Base-by-base conservation (phyloP, 2,888 invertebrate species). In the Lasioglossum morio region DNA sequence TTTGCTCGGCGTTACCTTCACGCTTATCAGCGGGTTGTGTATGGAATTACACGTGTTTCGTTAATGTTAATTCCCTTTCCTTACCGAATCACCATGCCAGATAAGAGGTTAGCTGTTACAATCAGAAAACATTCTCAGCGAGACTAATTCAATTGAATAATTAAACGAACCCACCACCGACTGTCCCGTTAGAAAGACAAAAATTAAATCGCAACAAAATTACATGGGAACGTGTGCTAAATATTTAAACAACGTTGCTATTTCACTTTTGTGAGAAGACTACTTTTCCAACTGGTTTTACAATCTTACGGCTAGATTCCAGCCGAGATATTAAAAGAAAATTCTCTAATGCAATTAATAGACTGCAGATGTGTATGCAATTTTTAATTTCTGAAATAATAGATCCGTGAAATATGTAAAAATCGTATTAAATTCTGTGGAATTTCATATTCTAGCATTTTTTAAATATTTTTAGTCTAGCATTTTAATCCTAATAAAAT, bases 21-120 rank as follows among this genome's bases (percentile, higher is more conserved):
- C 34, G 69, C 60, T 57, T 80, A 75, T 74, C 73, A 69, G n/a
- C 8, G 10, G 4, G 8, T 10, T 1, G 23, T 40, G 30, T 27
- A n/a, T 8, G 12, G 53, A 80, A 82, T 30, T 79, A 43, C 57
- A 16, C 43, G 43, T 8, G 27, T 30, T 81, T 63, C 27, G 23
- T 27, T 60, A 57, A 30, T 60, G 16, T 27, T 60, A 57, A 30
- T 79, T 43, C 23, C 57, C 43, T 43, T 43, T 63, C 5, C 27
- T 23, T 12, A 0, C 66, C 30, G 4, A 23, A 30, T 8, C 30
- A 19, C 30, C 53, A 1, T n/a, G 53, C 10, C n/a, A 12, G 57
- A 57, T 57, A 57, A n/a, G n/a, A 10, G 57, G 23, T n/a, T 57
- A n/a, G n/a, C 10, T 57, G 12, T 34, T 34, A 34, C 34, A 34